Evolutionary conservation across 2,888 invertebrate species (phyloP), one percentile per base, ranked within the genome.

Genomic region (Pedicia rivosa): DNA sequence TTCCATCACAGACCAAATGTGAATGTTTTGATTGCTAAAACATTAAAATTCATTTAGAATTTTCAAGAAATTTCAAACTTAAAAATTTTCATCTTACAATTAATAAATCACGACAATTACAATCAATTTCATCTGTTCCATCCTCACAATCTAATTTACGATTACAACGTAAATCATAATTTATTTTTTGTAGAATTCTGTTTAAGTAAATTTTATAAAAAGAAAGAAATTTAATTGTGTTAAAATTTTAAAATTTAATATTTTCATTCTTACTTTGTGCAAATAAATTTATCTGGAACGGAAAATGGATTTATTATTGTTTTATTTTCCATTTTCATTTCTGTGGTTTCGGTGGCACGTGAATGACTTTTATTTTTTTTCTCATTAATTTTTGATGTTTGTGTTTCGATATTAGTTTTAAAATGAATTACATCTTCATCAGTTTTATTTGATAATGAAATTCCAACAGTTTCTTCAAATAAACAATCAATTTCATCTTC

Each of bases 401-500:
- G n/a, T n/a, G n/a, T n/a, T n/a, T n/a, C n/a, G n/a, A n/a, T n/a
- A n/a, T n/a, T n/a, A n/a, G n/a, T n/a, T n/a, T n/a, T n/a, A n/a
- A n/a, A n/a, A n/a, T n/a, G n/a, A n/a, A n/a, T n/a, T n/a, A n/a
- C n/a, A n/a, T n/a, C n/a, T n/a, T n/a, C n/a, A n/a, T n/a, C n/a
- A n/a, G n/a, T n/a, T n/a, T n/a, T n/a, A n/a, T n/a, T n/a, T n/a
- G n/a, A n/a, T n/a, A n/a, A n/a, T n/a, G n/a, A n/a, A n/a, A n/a
- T 24, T 3, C 28, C 31, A 22, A 22, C 5, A 28, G 4, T 33
- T 20, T 27, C 29, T 9, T 27, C 36, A 32, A 57, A 56, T 27
- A 47, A 55, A 50, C 87, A 87, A 35, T 73, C 66, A 0, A 70
- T 55, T 64, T 88, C 88, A 58, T 88, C 88, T 58, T 86, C 86